Base-by-base conservation (phyloP, 2,888 invertebrate genomes). In the Phengaris arion region DNA sequence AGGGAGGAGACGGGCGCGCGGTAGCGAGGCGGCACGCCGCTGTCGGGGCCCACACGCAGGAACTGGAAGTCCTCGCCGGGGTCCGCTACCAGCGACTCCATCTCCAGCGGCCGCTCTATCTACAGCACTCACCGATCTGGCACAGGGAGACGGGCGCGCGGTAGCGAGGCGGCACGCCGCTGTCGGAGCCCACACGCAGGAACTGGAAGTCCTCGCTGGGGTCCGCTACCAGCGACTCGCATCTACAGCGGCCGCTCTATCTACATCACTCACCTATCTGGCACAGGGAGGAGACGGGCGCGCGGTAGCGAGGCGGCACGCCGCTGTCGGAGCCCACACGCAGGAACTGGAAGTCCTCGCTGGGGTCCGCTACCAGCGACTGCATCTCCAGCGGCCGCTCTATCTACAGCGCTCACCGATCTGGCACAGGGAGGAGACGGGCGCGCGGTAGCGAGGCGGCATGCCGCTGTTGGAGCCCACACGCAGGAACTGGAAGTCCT, bases 191-290 rank as follows among this genome's bases (percentile, higher is more conserved):
- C 35, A 95, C 95, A 57, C 95, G 90, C 57, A 95, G 91, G 83
- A 93, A 93, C 84, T 91, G 93, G 83, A 91, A 91, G 85, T 94
- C 94, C 81, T 93, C 93, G 78, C 84, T 88, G 51, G 91, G 87
- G 77, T 94, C 94, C 15, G 91, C 89, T 75, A 93, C 93, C 77
- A 92, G 82, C 9, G 93, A 91, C 83, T 99, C 99, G n/a, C 77
- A 99, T 98, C 86, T 99, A 98, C 81, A 98, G 92, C 81, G 99
- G 96, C 83, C 98, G 95, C 85, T 99, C 99, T 81, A 99, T 96
- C 4, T 98, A 46, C 46, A 6, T 74, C 76, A 48, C 46, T 48
- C 72, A 46, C 8, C 69, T 35, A 5, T n/a, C 12, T 70, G 52
- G 7, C 48, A 15, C 10, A 51, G 70, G 52, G 9, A 48, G 70